Conservation (phyloP, 2,888 invertebrate species). For the Hanleya hanleyi region DNA sequence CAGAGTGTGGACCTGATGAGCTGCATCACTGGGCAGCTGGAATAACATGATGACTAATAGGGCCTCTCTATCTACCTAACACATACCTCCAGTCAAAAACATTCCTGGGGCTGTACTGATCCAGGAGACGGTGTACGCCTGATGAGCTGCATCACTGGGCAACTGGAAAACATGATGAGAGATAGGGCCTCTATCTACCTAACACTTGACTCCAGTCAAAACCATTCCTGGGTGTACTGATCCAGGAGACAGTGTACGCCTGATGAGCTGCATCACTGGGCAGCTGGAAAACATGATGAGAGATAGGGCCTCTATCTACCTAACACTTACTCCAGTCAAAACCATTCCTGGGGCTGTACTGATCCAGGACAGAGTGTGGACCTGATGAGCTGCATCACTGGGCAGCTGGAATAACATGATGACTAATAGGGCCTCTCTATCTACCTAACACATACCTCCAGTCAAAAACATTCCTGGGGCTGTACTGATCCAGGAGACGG, state of each 20-base stretch:
- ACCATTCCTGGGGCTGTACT: slow-evolving; percentile 74
- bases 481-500: slow-evolving; percentile 72
- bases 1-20: slow-evolving; percentile 69
- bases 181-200: no score
- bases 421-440: slow-evolving; percentile 52
- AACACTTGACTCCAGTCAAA: slow-evolving; percentile 73
- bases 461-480: slow-evolving; percentile 75
- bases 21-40: slow-evolving; percentile 68
- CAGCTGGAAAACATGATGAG: slow-evolving; percentile 68
- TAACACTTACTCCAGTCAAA: slow-evolving; percentile 72
- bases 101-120: slow-evolving; percentile 74
- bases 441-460: slow-evolving; percentile 73
- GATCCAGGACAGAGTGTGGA: slow-evolving; percentile 74
- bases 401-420: slow-evolving; percentile 70
- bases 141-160: slow-evolving; percentile 70
- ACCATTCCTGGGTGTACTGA: slow-evolving; percentile 74
- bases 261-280: slow-evolving; percentile 71
- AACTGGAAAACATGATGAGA: slow-evolving; percentile 68
- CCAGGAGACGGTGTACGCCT: slow-evolving; percentile 72
- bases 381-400: slow-evolving; percentile 67
- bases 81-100: slow-evolving; percentile 74
- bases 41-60: slow-evolving; percentile 66
- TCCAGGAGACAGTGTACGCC: slow-evolving; percentile 72
- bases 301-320: no score
- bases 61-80: no score